Percentiles rank a stretch among this genome's conserved stretches.
Conservation (phyloP, 2,113 vertebrate genomes). For the Oreochromis tanganicae region DNA sequence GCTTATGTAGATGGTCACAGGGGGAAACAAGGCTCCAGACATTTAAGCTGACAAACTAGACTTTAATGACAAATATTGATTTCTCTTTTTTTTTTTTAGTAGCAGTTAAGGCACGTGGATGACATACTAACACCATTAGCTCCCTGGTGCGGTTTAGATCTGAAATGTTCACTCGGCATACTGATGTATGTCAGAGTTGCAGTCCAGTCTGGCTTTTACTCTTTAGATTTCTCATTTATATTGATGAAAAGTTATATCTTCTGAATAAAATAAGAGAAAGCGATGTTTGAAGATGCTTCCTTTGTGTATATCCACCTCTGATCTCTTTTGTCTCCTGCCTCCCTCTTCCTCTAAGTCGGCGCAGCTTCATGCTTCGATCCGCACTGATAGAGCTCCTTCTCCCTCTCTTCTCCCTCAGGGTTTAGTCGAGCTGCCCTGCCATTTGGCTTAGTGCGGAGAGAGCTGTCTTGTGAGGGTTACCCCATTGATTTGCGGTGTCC, state of each 20-base stretch:
- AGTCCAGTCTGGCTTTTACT: neutral
- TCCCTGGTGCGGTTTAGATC: constrained; percentile 13
- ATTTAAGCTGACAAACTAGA: constrained; percentile 34
- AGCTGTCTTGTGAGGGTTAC: constrained; percentile 97
- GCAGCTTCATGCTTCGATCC: constrained; percentile 34
- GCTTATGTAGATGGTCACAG: neutral
- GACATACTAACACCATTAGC: constrained; percentile 45
- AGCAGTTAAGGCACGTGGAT: constrained; percentile 21
- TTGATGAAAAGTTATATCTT: neutral
- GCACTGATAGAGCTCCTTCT: constrained; percentile 34
- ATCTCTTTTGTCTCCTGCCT: neutral
- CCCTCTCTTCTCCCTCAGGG: constrained; percentile 66
- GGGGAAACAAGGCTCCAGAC: neutral
- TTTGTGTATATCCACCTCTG: neutral
- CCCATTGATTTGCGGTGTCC: constrained; percentile 97
- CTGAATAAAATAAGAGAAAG: neutral
- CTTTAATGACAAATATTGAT: constrained; percentile 43
- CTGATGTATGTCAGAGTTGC: neutral
- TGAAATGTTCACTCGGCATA: constrained; percentile 17
- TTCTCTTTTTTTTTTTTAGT: neutral
- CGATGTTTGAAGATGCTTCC: neutral
- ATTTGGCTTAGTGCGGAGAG: constrained; percentile 92
- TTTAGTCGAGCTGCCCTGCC: constrained; percentile 95
- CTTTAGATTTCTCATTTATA: neutral
- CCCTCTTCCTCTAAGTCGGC: neutral